Percentiles rank a stretch among this genome's conserved stretches.
phyloP scores from a whole-genome alignment of 2,888 invertebrate species.

The Aleiodes alternator region DNA sequence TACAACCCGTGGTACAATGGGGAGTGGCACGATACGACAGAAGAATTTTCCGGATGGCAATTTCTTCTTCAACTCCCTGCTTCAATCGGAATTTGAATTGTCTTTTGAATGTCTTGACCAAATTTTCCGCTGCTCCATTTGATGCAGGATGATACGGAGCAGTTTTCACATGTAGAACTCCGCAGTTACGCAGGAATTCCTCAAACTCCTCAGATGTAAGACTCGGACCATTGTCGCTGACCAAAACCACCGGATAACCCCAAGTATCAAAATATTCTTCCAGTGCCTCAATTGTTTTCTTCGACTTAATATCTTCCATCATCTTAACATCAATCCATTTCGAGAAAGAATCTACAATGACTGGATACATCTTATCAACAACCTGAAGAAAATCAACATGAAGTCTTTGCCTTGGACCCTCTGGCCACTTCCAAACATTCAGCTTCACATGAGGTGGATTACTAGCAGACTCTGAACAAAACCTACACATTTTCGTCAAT shows the following conservation, averaged over 20 bases:
- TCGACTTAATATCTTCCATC: constrained; percentile 42
- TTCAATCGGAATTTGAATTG: constrained; percentile 38
- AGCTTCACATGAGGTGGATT: constrained; percentile 35
- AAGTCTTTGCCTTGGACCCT: constrained; percentile 32
- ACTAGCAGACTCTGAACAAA: constrained; percentile 48
- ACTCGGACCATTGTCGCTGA: constrained; percentile 19
- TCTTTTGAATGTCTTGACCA: constrained; percentile 39
- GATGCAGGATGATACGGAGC: constrained; percentile 42
- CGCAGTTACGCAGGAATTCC: constrained; percentile 39
- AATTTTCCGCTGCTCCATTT: constrained; percentile 42
- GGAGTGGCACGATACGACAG: not conserved
- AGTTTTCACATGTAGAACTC: constrained; percentile 36
- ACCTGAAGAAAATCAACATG: constrained; percentile 42
- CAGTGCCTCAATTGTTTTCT: not conserved
- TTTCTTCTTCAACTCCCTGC: not conserved
- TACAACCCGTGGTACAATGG: constrained; percentile 44
- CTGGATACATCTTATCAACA: constrained; percentile 42
- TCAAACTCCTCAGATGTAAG: not conserved
- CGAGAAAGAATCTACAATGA: constrained; percentile 55
- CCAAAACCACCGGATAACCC: not conserved
- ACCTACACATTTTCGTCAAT: constrained; percentile 54
- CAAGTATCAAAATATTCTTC: constrained; percentile 17
- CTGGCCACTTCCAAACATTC: constrained; percentile 39
- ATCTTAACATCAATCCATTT: constrained; percentile 56
- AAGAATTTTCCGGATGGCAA: no score